Evolutionary conservation across 2,113 vertebrate species (phyloP).

Genomic region (Menidia beryllina): DNA sequence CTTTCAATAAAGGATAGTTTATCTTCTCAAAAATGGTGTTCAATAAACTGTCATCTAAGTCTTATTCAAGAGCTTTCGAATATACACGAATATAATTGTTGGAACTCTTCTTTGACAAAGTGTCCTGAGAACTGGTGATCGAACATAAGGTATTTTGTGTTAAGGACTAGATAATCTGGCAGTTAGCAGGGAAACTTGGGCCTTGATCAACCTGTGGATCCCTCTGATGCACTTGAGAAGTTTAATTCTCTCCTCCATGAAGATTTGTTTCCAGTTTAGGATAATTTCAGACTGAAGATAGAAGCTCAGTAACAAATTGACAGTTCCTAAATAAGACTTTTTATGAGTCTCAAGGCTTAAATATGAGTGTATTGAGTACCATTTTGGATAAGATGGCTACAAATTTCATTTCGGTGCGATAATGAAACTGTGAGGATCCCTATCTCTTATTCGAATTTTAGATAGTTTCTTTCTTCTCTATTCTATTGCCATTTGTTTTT

Average conservation of each 20-base stretch:
- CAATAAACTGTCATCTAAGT: too few species aligned
- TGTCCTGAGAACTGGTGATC: background rate
- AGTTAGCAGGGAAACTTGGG: background rate
- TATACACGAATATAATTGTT: background rate
- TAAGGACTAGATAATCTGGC: background rate
- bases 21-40: too few species aligned
- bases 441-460: conserved; percentile 14
- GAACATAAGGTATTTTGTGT: too few species aligned
- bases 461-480: background rate
- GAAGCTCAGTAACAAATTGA: conserved; percentile 1
- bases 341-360: background rate
- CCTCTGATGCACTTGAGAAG: background rate
- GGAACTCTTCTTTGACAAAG: background rate
- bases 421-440: conserved; percentile 19
- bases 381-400: conserved; percentile 34
- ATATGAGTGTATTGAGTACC: conserved; percentile 1
- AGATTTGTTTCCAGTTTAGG: background rate
- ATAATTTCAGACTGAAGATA: background rate
- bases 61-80: too few species aligned
- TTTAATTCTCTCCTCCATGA: background rate
- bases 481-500: background rate
- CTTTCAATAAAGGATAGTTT: too few species aligned
- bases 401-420: background rate
- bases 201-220: background rate
- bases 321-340: background rate